phyloP scores from a whole-genome alignment of 2,113 vertebrate species.

The Shinisaurus crocodilurus region DNA sequence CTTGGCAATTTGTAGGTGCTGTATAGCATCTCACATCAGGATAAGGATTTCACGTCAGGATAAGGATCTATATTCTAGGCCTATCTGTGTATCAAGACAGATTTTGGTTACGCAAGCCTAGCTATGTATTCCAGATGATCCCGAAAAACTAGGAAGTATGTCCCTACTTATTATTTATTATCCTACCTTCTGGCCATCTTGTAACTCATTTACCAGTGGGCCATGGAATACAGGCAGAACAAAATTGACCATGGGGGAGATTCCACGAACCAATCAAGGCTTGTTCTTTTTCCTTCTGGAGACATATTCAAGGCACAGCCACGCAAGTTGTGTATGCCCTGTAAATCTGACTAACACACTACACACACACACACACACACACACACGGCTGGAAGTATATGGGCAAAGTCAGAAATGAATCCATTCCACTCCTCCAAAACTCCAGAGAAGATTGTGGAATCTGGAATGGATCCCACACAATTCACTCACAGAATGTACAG shows the following conservation, averaged over 20 bases:
- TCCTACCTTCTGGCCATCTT: not conserved
- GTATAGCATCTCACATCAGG: not conserved
- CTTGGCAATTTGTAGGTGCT: not conserved
- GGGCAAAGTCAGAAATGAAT: not conserved
- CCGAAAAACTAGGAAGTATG: fast-evolving
- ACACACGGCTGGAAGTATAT: not conserved
- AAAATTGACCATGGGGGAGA: not conserved
- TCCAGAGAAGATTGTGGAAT: not conserved
- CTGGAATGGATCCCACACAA: not conserved
- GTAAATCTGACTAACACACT: not conserved
- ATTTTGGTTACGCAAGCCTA: slow-evolving; percentile 8
- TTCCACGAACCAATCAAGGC: not conserved
- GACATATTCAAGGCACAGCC: not conserved
- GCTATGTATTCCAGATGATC: not conserved
- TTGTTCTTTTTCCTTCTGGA: not conserved
- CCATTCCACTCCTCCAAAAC: not conserved
- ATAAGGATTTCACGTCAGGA: not conserved
- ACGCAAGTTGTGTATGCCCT: not conserved
- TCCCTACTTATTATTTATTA: too few relatives aligned
- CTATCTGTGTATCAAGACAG: not conserved
- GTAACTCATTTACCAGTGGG: not conserved
- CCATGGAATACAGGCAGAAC: not conserved
- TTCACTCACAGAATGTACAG: not conserved
- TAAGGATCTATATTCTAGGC: not conserved
- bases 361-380: not conserved